A percentile compares a stretch with the other conserved stretches of the same genome.
phyloP scores from a whole-genome alignment of 2,888 invertebrate genomes.

The Hydrotaea cyrtoneurina region DNA sequence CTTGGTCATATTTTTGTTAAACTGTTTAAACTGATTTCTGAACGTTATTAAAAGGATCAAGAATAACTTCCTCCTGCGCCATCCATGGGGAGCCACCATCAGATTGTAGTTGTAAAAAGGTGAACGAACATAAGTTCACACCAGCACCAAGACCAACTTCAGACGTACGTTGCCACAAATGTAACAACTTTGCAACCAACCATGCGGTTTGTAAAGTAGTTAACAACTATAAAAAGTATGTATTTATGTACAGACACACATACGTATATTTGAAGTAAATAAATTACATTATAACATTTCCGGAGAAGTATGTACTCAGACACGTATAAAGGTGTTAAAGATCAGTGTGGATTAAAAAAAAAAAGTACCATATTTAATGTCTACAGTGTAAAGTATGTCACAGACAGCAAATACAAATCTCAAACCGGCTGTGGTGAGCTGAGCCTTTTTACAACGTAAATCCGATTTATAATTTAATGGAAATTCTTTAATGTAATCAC shows the following conservation, averaged over 20 bases:
- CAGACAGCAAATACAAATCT: background rate
- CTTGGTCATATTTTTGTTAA: no score
- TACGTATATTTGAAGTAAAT: background rate
- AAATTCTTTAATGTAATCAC: no score
- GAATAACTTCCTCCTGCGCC: no score
- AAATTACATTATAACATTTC: background rate
- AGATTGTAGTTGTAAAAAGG: no score
- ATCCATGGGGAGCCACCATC: no score
- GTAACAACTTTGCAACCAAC: conserved; percentile 43
- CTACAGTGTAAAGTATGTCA: background rate
- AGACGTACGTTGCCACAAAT: conserved; percentile 44
- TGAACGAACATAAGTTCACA: no score
- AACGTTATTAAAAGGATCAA: no score
- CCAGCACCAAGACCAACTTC: background rate
- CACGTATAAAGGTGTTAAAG: background rate
- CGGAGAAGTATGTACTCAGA: background rate
- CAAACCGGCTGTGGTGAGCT: background rate
- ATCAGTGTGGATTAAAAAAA: background rate
- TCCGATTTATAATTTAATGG: no score
- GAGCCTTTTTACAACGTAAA: no score
- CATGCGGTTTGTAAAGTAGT: background rate
- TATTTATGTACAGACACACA: no score
- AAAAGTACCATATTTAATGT: background rate
- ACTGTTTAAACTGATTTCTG: no score
- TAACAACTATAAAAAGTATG: background rate